Conservation (phyloP, 2,888 invertebrate genomes). For the Morinoia aosen region DNA sequence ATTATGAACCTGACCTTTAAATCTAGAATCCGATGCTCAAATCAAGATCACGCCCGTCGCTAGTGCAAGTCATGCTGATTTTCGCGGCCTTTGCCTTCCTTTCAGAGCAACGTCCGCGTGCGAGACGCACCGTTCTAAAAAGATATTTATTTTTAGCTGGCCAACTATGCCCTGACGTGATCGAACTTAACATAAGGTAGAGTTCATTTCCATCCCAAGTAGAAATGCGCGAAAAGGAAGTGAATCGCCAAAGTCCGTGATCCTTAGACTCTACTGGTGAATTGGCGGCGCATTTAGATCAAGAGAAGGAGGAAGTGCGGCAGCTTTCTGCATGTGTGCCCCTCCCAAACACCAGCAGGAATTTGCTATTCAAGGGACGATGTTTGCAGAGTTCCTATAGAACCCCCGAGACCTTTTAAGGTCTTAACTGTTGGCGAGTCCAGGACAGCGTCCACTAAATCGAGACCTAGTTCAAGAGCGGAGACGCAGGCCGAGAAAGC, state of each 20-base stretch:
- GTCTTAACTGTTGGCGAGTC: not conserved
- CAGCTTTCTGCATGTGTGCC: conserved; percentile 12
- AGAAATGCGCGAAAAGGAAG: not conserved
- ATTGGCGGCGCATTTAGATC: conserved; percentile 1
- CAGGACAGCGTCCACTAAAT: not conserved
- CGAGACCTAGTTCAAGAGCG: conserved; percentile 19
- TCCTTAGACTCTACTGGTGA: not conserved
- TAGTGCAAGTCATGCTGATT: not conserved
- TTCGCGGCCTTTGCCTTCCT: no score
- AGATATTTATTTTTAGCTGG: not conserved
- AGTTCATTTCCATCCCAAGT: not conserved
- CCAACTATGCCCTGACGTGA: not conserved
- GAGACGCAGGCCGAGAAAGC: not conserved
- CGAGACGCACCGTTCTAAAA: not conserved
- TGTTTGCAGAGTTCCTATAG: conserved; percentile 21
- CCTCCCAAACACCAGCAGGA: conserved; percentile 23
- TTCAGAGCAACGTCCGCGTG: not conserved
- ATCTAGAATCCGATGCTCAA: not conserved
- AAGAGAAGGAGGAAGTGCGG: conserved; percentile 39
- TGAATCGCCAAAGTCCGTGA: not conserved
- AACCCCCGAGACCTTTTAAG: conserved; percentile 1
- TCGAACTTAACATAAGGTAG: not conserved
- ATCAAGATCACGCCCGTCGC: not conserved
- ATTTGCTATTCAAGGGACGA: conserved; percentile 27
- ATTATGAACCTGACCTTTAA: not conserved